Evolutionary conservation across 2,888 invertebrate genomes (phyloP), one percentile per base, ranked within the genome.

Genomic region (Drosophila ustulata): DNA sequence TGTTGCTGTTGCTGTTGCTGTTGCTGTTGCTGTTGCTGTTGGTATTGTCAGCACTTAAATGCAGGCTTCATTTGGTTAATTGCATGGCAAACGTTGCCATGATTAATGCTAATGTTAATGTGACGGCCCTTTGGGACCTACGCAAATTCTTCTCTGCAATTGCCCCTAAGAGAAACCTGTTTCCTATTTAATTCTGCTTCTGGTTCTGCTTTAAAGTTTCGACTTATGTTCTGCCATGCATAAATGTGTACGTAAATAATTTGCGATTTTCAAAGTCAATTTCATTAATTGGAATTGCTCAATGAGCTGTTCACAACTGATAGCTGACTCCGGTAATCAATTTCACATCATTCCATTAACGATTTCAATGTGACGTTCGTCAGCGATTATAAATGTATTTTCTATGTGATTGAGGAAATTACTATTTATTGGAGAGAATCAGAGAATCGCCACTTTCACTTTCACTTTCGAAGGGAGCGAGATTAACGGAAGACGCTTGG

Each of bases 41-140:
- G 75, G 52, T 70, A 71, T 85, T 82, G 80, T 80, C 85, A 85
- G 80, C 82, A 83, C 80, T 80, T 84, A 85, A 82, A 86, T 78
- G 86, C 86, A 83, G 78, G 83, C 82, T 86, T 83, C 86, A 82
- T 86, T 83, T 83, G 82, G 78, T 86, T 83, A 83, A 83, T 83
- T 83, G 86, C 78, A 85, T 74, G 86, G 72, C 83, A 83, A 83
- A 83, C 74, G 86, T 71, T 78, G 80, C 64, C 76, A 78, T 83
- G 82, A 83, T 86, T 83, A 83, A 83, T 86, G 84, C 61, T 61
- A 71, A 75, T 75, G 76, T 51, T 75, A 71, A 75, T 75, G 53
- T 47, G 71, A 25, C 28, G 66, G 71, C 76, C 76, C 77, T 68
- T 71, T 65, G 76, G 73, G 72, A 65, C 78, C 74, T 66, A 67